Evolutionary conservation across 2,113 vertebrate species (phyloP), one percentile per base, ranked within the genome.

Genomic region (Lynx canadensis): DNA sequence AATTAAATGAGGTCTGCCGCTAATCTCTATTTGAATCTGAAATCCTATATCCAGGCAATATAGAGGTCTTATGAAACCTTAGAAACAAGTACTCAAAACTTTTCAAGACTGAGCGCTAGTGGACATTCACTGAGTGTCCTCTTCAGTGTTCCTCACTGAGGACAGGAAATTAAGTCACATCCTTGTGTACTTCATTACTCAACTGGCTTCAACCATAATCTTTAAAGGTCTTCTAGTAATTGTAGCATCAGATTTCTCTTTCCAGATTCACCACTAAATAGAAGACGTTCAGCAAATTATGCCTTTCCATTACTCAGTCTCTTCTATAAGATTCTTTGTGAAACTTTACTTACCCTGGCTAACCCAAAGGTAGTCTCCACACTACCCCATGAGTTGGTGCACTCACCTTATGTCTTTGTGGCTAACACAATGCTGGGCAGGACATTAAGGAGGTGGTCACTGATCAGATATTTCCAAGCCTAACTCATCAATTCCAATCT

Each of bases 151-250:
- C 25, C 23, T 45, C 73, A 45, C 13, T 63, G 52, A 85, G 15
- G 57, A 73, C 3, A 78, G 29, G 31, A 79, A 91, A 91, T 31
- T 82, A 66, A 97, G 50, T 50, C 41, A 88, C 65, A 93, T 36
- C 45, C 23, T 31, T 25, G 19, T 74, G 73, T 13, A 96, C 18
- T 57, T 92, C 7, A 84, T 63, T 90, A 94, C 9, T 92, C 50
- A 96, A 79, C 12, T 45, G 48, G 55, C 41, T 52, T 95, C 52
- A 88, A 71, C 52, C 29, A 89, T 12, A 60, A 65, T 79, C 36
- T 80, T 93, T 66, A 92, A 92, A 92, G 31, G 25, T 90, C 38
- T 79, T 94, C 36, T 74, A 95, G 79, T 48, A 38, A 96, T 87
- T 57, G 31, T 11, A 60, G 15, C 27, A 93, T 50, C 41, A 76